Evolutionary conservation across 2,888 invertebrate genomes (phyloP), one percentile per base, ranked within the genome.

Genomic region (Metalampra italica): DNA sequence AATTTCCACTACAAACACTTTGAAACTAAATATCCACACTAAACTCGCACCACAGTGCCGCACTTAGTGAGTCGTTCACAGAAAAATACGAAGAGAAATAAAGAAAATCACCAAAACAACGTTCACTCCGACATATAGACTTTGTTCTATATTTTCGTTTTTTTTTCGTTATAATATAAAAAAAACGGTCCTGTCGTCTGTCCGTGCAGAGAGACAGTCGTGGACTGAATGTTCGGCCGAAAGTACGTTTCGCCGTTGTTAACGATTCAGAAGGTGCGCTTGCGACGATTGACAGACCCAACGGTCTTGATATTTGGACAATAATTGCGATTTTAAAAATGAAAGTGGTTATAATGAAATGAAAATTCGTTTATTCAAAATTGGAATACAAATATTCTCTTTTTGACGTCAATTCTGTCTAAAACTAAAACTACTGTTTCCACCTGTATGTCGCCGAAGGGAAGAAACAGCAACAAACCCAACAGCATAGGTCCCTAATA

Each of bases 311-410:
- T 68, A 72, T 78, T 85, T 79, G 1, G 67, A 69, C 62, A 62
- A 52, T 76, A 83, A 82, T 86, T 83, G 79, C 80, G 72, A 85
- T 81, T 68, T 57, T 71, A 76, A 82, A 86, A 88, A 71, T 72
- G 85, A 87, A 84, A 87, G 87, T 86, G 78, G 51, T 67, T 64
- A 60, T 65, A n/a, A n/a, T 54, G 54, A 11, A 45, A 45, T 13
- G 37, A 14, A 15, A 40, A 15, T 1, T 7, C 14, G n/a, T n/a
- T n/a, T n/a, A n/a, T n/a, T n/a, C n/a, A n/a, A n/a, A n/a, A n/a
- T n/a, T n/a, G n/a, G n/a, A n/a, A n/a, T n/a, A n/a, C n/a, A n/a
- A n/a, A n/a, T n/a, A n/a, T n/a, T n/a, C n/a, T n/a, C n/a, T n/a
- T n/a, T n/a, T n/a, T n/a, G n/a, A n/a, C n/a, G n/a, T n/a, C n/a